These are phyloP conservation scores for Sylvicapra grimmia DNA, from an alignment of 2,113 vertebrate species.

Conservation along the genomic window DNA sequence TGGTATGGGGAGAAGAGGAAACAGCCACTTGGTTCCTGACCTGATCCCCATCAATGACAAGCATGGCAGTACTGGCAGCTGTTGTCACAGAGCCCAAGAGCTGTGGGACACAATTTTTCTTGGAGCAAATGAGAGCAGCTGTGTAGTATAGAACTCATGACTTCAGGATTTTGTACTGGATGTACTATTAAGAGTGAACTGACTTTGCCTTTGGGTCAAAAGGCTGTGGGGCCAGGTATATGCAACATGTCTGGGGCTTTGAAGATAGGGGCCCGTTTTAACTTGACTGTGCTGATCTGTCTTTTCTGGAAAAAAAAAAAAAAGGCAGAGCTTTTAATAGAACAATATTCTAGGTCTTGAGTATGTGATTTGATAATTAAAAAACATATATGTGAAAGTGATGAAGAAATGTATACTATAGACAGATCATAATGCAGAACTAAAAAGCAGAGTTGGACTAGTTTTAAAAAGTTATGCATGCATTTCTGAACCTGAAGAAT, in stretches of 20 bases:
- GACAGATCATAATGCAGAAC: neutral
- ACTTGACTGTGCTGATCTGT: neutral
- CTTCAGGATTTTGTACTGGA: neutral
- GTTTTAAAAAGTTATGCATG: neutral
- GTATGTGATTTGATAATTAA: neutral
- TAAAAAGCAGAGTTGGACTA: neutral
- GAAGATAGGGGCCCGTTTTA: neutral
- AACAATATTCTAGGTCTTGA: neutral
- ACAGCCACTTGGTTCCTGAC: neutral
- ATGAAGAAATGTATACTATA: neutral
- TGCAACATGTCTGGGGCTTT: neutral
- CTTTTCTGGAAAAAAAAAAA: neutral
- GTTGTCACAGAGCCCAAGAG: neutral
- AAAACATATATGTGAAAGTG: neutral
- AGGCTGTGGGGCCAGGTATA: neutral
- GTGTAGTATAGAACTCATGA: neutral
- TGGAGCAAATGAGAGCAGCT: neutral
- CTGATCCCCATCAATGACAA: neutral
- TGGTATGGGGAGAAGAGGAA: neutral
- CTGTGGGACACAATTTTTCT: neutral
- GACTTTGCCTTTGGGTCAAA: neutral
- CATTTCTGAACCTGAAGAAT: slow-evolving; percentile 1
- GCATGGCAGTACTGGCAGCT: neutral
- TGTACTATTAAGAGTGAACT: neutral
- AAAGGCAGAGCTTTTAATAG: neutral